Evolutionary conservation across 2,797 vertebrate species (phyloP).

Genomic region (Gymnocypris eckloni): DNA sequence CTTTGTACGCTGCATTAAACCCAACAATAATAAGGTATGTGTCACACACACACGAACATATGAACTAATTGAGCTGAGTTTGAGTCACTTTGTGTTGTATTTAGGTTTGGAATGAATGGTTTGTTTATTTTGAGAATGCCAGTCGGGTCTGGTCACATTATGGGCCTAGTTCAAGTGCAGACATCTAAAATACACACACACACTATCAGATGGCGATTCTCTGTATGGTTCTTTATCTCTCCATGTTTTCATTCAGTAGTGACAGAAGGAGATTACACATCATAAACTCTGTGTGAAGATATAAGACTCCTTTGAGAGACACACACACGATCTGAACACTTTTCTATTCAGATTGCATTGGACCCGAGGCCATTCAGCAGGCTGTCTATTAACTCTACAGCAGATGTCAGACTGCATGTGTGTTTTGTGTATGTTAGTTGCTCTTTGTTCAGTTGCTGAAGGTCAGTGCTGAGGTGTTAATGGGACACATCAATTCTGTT

Average conservation of each 20-base stretch:
- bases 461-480: slow-evolving; percentile 22
- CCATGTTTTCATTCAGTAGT: slow-evolving; percentile 7
- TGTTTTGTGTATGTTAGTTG: slow-evolving; percentile 8
- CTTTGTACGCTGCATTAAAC: slow-evolving; percentile 98
- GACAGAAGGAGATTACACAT: slow-evolving; percentile 50
- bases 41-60: slow-evolving; percentile 15
- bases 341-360: background rate
- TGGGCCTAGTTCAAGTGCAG: background rate
- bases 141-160: background rate
- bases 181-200: background rate
- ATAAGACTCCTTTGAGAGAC: slow-evolving; percentile 38
- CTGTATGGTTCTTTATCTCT: background rate
- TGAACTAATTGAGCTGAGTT: background rate
- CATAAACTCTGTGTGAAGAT: slow-evolving; percentile 31
- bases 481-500: slow-evolving; percentile 38
- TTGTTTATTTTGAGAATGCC: slow-evolving; percentile 3
- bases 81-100: background rate
- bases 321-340: slow-evolving; percentile 9
- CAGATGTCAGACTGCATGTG: slow-evolving; percentile 35
- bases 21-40: slow-evolving; percentile 91
- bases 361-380: slow-evolving; percentile 24
- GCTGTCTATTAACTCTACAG: slow-evolving; percentile 29
- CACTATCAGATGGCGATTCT: background rate
- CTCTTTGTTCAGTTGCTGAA: slow-evolving; percentile 30
- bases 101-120: background rate